A percentile compares a stretch with the other conserved stretches of the same genome.
These are phyloP conservation scores for Pseudococcus viburni DNA, from an alignment of 2,888 invertebrate species.

Conservation along the genomic window DNA sequence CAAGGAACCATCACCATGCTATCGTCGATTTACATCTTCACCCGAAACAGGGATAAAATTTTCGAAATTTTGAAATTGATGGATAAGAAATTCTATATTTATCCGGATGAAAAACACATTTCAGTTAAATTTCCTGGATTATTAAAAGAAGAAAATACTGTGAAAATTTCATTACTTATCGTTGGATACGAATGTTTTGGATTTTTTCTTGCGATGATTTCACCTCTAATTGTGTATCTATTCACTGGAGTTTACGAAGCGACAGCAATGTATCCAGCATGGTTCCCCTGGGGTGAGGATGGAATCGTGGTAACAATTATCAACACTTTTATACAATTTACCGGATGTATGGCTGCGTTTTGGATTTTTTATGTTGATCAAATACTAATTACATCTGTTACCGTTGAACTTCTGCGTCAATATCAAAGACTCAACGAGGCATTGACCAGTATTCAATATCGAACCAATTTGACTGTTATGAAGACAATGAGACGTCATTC, in stretches of 20 bases:
- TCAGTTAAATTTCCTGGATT: neutral
- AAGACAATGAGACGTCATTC: neutral
- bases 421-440: neutral
- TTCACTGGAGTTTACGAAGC: neutral
- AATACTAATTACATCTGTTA: neutral
- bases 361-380: slow-evolving; percentile 32
- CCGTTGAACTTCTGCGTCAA: neutral
- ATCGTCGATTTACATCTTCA: neutral
- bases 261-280: slow-evolving; percentile 28
- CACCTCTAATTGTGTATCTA: neutral
- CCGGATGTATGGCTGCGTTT: neutral
- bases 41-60: neutral
- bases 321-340: neutral
- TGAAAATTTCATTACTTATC: neutral
- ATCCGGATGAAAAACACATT: slow-evolving; percentile 13
- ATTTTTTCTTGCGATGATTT: slow-evolving; percentile 12
- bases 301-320: neutral
- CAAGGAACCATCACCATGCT: neutral
- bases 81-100: slow-evolving; percentile 6
- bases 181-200: slow-evolving; percentile 31
- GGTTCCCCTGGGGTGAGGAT: slow-evolving; percentile 1
- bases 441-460: neutral
- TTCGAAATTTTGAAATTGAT: neutral
- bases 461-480: neutral
- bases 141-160: neutral